Conservation (phyloP, 2,888 invertebrate genomes). For the Mechanitis mazaeus region DNA sequence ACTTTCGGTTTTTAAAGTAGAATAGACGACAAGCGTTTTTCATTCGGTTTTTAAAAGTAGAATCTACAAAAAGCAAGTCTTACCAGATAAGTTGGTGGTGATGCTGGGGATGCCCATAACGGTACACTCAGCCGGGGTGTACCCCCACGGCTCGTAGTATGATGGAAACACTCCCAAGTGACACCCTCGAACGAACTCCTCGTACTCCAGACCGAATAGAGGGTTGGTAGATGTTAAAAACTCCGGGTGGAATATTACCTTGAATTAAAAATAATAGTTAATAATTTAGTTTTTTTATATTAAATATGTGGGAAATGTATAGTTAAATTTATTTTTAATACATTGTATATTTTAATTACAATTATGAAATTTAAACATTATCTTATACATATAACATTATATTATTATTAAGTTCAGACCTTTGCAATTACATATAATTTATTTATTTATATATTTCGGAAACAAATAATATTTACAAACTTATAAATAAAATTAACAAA, state of each 20-base stretch:
- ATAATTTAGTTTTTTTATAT: too few relatives aligned
- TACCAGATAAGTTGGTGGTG: slow-evolving; percentile 96
- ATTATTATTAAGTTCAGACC: too few relatives aligned
- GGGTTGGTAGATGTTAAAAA: slow-evolving; percentile 98
- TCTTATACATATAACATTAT: too few relatives aligned
- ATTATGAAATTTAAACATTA: background rate
- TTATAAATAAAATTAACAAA: too few relatives aligned
- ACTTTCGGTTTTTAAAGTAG: too few relatives aligned
- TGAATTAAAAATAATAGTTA: slow-evolving; percentile 17
- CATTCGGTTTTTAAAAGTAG: background rate
- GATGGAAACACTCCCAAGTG: slow-evolving; percentile 99
- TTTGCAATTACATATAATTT: too few relatives aligned
- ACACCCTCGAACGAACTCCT: slow-evolving; percentile 99
- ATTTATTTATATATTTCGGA: too few relatives aligned
- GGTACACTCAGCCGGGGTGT: slow-evolving; percentile 99
- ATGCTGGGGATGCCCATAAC: slow-evolving; percentile 99
- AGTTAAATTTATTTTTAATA: too few relatives aligned
- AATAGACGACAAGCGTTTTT: background rate
- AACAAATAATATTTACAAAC: too few relatives aligned
- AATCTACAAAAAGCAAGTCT: slow-evolving; percentile 19
- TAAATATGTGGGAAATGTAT: too few relatives aligned
- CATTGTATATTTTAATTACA: too few relatives aligned
- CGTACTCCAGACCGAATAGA: slow-evolving; percentile 97
- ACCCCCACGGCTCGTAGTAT: slow-evolving; percentile 99
- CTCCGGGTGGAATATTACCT: slow-evolving; percentile 99